phyloP scores from a whole-genome alignment of 2,113 vertebrate genomes.

The Mormyrus lacerda region DNA sequence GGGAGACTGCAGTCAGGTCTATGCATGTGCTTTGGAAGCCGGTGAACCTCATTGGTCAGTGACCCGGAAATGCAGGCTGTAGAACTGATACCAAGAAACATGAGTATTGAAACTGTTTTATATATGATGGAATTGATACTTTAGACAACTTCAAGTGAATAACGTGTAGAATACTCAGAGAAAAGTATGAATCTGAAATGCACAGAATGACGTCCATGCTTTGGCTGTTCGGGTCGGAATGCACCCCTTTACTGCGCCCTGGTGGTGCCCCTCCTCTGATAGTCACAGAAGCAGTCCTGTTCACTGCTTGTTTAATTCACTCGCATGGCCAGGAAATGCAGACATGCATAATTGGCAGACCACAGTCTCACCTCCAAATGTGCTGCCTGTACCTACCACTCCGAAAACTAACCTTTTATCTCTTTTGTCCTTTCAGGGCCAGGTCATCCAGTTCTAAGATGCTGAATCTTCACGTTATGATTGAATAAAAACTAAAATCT shows the following conservation, averaged over 20 bases:
- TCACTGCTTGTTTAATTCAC: not conserved
- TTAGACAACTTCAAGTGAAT: not conserved
- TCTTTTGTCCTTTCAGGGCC: conserved; percentile 8
- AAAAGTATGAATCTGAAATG: not conserved
- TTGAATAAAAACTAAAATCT: not conserved
- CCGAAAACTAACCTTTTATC: not conserved
- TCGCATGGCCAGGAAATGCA: not conserved
- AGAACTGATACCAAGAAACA: not conserved
- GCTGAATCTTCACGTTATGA: not conserved
- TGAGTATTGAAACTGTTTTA: not conserved
- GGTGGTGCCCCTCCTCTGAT: not conserved
- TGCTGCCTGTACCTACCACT: not conserved
- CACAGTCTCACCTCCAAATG: not conserved
- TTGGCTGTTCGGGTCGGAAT: not conserved
- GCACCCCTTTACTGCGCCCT: not conserved
- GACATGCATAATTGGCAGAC: not conserved
- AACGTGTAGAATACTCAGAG: not conserved
- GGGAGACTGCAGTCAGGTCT: not conserved
- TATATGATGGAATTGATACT: too few species aligned
- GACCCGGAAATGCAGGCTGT: not conserved
- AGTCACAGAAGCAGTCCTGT: not conserved
- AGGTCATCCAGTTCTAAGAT: conserved; percentile 25
- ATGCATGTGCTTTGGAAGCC: not conserved
- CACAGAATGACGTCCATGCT: not conserved
- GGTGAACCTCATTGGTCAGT: not conserved